Base-by-base conservation (phyloP, 1,140 invertebrate genomes). In the Zaprionus capensis region DNA sequence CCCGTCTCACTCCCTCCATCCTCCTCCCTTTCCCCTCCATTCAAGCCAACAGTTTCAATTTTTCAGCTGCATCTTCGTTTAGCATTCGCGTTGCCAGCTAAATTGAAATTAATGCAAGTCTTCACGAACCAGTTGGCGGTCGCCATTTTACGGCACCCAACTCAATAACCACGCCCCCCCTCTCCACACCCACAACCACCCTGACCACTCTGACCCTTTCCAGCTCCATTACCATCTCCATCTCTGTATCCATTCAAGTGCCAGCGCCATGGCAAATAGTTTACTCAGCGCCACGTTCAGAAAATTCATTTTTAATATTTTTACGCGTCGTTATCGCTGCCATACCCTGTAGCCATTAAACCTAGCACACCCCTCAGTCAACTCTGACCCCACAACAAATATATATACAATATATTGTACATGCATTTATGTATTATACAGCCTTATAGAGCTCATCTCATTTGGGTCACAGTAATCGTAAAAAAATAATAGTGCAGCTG, bases 51-150 rank as follows among this genome's bases (percentile, higher is more conserved):
- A 46, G 71, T 74, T 75, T 70, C 59, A 22, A 55, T 58, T 58
- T 58, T 38, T 17, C 26, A 56, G 53, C 38, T 31, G 24, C 64
- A 46, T 62, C 66, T 62, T 56, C 20, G 15, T 34, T 66, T 46
- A 56, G 31, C 26, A 62, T 28, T 34, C 17, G 44, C 24, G 34
- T 53, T 68, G 17, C 31, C 26, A 31, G 59, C 41, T 58, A 71
- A 75, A 75, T 71, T 71, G 57, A 75, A 75, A 70, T 75, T 70
- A 63, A 75, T 75, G 59, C 67, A 70, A 57, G 63, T 56, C 66
- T 62, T 51, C 51, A 49, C 53, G 24, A 20, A 46, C 20, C 46
- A 51, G 20, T 51, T 51, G 46, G 46, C 20, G 46, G 46, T 51
- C 26, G 53, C 59, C 41, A 71, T 75, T 75, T 71, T 64, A 17